Base-by-base conservation (phyloP, 2,797 vertebrate species). In the Enteromius treurensis region DNA sequence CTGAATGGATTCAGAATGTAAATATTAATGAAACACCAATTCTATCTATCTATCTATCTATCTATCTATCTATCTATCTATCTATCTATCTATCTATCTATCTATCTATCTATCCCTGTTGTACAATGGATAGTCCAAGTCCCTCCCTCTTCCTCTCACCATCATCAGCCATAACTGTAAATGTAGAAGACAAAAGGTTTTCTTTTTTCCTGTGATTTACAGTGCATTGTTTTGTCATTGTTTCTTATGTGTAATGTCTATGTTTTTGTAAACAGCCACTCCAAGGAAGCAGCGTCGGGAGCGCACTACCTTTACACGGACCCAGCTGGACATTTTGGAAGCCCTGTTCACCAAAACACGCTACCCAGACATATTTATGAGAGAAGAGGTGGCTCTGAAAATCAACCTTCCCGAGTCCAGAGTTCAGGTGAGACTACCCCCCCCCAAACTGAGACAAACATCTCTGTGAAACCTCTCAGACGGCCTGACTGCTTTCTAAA, bases 341-440 rank as follows among this genome's bases (percentile, higher is more conserved):
- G 94, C 97, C 3, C 95, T 98, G 92, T 99, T 99, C 94, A 97
- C 97, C 83, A 99, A 99, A 90, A 99, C 98, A 45, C 97, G 97
- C 91, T 99, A 99, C 91, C 98, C 98, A 0, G 97, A 99, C 94
- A 99, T 99, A 95, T 99, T 99, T 90, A 99, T 99, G 98, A 95
- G 98, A n/a, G 98, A 99, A 91, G 97, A 99, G 91, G 94, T 99
- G 94, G 98, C 98, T 67, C 94, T 99, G 87, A 96, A 98, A 89
- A 99, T 99, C 91, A 98, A 97, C 90, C 95, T 99, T 90, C 98
- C 98, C 0, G 98, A 99, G 92, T 99, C 98, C 86, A 95, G 97
- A 70, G 97, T 98, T 77, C 97, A 99, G 97, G 97, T 98, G 95
- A 88, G 86, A 21, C 53, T 6, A 13, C 19, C 26, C 29, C 37